These are phyloP conservation scores for Globodera rostochiensis DNA, from an alignment of 1,140 invertebrate genomes.

Conservation along the genomic window DNA sequence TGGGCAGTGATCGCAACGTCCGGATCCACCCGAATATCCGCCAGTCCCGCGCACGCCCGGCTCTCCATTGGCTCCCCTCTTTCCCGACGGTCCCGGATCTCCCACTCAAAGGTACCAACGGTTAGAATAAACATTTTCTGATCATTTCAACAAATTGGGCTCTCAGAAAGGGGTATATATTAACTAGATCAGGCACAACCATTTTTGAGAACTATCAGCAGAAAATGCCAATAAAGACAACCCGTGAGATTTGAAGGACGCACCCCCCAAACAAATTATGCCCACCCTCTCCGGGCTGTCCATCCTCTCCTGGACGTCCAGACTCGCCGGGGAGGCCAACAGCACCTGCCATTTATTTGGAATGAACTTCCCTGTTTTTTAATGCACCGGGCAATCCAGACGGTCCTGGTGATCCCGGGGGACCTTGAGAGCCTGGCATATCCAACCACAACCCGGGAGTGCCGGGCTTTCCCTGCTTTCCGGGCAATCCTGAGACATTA, in stretches of 20 bases:
- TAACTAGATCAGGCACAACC: no score
- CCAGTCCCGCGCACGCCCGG: constrained; percentile 4
- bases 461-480: constrained; percentile 7
- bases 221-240: no score
- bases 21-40: constrained; percentile 12
- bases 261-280: background rate
- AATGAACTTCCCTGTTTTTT: background rate
- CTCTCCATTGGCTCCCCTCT: constrained; percentile 12
- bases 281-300: constrained; percentile 23
- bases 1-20: constrained; percentile 12
- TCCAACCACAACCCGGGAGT: background rate
- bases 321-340: background rate
- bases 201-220: no score
- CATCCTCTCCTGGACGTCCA: constrained; percentile 17
- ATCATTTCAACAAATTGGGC: no score
- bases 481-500: constrained; percentile 3
- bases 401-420: background rate
- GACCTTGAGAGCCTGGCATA: background rate
- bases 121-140: no score
- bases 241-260: background rate
- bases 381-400: constrained; percentile 1
- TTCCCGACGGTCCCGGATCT: constrained; percentile 8
- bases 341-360: constrained; percentile 1
- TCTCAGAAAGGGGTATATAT: no score
- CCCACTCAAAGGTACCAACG: background rate